Percentiles rank a stretch among this genome's conserved stretches.
These are phyloP conservation scores for Cygnus atratus DNA, from an alignment of 2,113 vertebrate genomes.

Conservation along the genomic window DNA sequence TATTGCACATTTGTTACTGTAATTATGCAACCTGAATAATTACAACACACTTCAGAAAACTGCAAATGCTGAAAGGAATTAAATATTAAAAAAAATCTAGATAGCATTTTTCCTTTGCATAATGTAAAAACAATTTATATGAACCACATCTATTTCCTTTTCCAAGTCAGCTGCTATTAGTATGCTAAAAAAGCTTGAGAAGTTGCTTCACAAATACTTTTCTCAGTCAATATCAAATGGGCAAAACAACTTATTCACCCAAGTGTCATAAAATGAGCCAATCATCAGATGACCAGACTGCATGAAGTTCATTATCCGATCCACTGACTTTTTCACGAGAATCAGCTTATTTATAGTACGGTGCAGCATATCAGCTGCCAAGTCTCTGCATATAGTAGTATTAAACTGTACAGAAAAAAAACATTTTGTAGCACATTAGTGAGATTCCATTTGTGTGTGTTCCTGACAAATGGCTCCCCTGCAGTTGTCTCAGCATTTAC, in stretches of 20 bases:
- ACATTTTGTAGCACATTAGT: neutral
- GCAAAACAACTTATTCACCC: neutral
- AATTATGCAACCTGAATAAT: constrained; percentile 16
- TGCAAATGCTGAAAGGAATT: neutral
- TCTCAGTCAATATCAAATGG: neutral
- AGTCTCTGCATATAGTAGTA: neutral
- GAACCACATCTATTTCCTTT: neutral
- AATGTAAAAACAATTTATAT: neutral
- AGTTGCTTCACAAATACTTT: neutral
- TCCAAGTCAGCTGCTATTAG: neutral
- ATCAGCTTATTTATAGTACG: constrained; percentile 22
- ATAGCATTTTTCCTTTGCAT: neutral
- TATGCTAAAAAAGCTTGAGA: neutral
- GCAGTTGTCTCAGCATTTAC: constrained; percentile 4
- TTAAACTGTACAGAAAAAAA: neutral
- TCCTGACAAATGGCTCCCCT: constrained; percentile 33
- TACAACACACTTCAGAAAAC: neutral
- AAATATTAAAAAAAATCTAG: neutral
- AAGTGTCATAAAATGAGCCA: neutral
- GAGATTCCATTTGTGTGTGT: constrained; percentile 26
- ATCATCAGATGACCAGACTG: constrained; percentile 4
- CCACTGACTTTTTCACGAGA: constrained; percentile 30
- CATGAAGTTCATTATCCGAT: constrained; percentile 11
- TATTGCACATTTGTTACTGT: neutral
- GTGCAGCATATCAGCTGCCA: neutral